Evolutionary conservation across 53 echinoderm and acorn worm species (phyloP), one percentile per base, ranked within the genome.

Genomic region (Echinometra lucunter): DNA sequence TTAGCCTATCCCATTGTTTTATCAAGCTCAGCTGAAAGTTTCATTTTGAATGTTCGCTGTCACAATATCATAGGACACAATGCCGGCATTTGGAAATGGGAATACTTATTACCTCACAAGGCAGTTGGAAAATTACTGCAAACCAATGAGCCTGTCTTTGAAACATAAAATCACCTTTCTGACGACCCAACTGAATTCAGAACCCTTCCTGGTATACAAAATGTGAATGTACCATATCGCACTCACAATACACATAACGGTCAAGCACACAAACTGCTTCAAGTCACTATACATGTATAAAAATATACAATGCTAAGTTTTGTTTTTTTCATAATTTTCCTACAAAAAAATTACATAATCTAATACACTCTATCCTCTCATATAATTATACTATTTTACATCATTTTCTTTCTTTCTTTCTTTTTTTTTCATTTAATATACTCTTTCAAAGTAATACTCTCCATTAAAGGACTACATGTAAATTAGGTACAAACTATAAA

Each of bases 271-370:
- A 78, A 42, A 78, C 38, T 78, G 42, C 78, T 38, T 78, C 42
- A 38, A 78, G 23, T 42, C 78, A 78, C 78, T 40, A 78, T 40
- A 78, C 42, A 78, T 78, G 78, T 78, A 78, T 42, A 78, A 78
- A 78, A 78, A 78, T 78, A 78, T 38, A 78, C 38, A 78, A 78
- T 38, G 23, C 78, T 78, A 78, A 35, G 19, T 78, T 78, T 38
- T 74, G 13, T 38, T 78, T 78, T 78, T 40, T 30, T 30, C 6
- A 78, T 78, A 42, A 35, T 78, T 78, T 78, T 78, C 34, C 78
- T 78, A 78, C 42, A 78, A 78, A 78, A 78, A 18, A 49, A 85
- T 85, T 45, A n/a, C 85, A 85, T 13, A 28, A 13, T 13, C 9
- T 47, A 49, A 85, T 30, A 49, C 28, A n/a, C 17, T 81, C 6